Base-by-base conservation (phyloP, 2,888 invertebrate species). In the Sesamia inferens region DNA sequence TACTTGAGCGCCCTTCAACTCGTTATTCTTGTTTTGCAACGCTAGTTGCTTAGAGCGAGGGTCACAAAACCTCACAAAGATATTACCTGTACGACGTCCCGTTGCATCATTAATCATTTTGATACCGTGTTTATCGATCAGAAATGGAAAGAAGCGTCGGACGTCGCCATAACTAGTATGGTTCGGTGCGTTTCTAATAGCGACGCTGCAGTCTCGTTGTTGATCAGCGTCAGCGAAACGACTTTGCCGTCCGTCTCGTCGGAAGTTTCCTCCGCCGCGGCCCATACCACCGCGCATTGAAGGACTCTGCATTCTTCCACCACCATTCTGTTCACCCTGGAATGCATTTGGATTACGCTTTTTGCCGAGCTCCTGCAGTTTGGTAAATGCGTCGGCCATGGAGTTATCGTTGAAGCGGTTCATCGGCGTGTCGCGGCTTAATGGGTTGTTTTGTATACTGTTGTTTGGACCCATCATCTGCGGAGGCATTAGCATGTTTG, bases 71-170 rank as follows among this genome's bases (percentile, higher is more conserved):
- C 97, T 97, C 1, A 99, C 97, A 89, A 97, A 98, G 5, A 98
- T 98, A 47, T 97, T 97, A 0, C 99, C 99, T 0, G 98, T 98
- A 48, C 98, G 97, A 42, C 97, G 97, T 0, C 99, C 99, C 84
- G 97, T 97, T 57, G 97, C 97, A 90, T 99, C 98, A 88, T 98
- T 98, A 16, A 98, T 97, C 92, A 99, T 97, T 92, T 99, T 99
- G 67, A 99, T 97, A 19, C 99, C 98, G 87, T 98, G 98, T 86
- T 97, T 98, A 62, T 98, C 97, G 76, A 99, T 98, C 83, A 99
- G 97, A 61, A 98, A 98, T 8, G 97, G 97, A 92, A 99, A 99
- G 88, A 99, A 98, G 70, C 98, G 97, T 16, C 98, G 96, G 0
- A 99, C 96, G 89, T 99, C 99, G 57, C 97, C 97, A 91, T 98